Conservation (phyloP, 92 coral and sea anemone genomes). For the Porites divaricata region DNA sequence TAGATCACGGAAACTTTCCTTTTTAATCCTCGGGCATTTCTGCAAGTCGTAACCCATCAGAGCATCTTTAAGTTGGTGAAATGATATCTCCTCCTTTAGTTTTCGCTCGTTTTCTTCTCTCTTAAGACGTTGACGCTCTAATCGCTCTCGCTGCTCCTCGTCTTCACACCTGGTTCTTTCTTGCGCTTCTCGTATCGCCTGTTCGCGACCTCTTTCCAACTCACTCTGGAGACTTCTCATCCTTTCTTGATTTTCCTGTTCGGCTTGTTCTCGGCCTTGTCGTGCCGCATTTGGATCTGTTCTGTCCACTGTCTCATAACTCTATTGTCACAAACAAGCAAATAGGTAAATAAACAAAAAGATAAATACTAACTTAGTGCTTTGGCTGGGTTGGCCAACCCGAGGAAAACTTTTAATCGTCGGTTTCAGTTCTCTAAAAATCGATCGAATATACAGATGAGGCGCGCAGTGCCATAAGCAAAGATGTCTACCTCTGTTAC, state of each 20-base stretch:
- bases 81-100: conserved; percentile 25
- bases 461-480: too few species aligned
- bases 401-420: too few species aligned
- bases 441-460: too few species aligned
- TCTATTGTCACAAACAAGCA: conserved; percentile 14
- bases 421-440: too few species aligned
- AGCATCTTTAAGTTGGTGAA: conserved; percentile 28
- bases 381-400: too few species aligned
- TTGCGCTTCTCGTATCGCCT: conserved; percentile 45
- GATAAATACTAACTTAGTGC: not conserved
- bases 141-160: conserved; percentile 10
- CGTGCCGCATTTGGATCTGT: conserved; percentile 60
- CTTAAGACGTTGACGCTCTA: conserved; percentile 21
- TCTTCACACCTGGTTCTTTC: conserved; percentile 10
- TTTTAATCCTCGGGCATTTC: conserved; percentile 31
- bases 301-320: conserved; percentile 59
- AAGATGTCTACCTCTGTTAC: too few species aligned
- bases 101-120: conserved; percentile 56
- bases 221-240: conserved; percentile 40
- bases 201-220: conserved; percentile 29
- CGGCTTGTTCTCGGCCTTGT: conserved; percentile 56
- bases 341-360: not conserved
- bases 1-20: conserved; percentile 49
- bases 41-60: conserved; percentile 74
- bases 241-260: conserved; percentile 53